Evolutionary conservation across 2,797 vertebrate species (phyloP), one percentile per base, ranked within the genome.

Genomic region (Micropoecilia bifurca): DNA sequence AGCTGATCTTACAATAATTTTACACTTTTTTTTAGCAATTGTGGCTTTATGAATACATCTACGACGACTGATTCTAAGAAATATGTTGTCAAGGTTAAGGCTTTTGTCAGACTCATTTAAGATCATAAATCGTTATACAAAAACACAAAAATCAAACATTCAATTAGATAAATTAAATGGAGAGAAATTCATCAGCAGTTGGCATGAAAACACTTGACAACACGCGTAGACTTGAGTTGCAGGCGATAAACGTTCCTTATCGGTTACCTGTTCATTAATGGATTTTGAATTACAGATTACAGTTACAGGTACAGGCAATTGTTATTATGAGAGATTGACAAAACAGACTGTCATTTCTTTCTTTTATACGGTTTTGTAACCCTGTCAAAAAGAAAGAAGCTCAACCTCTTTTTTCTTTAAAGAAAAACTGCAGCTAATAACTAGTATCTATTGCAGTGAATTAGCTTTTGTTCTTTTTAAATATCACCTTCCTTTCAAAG

Each of bases 141-240:
- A 28, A 28, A 2, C 68, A 28, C 10, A 13, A 71, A 71, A 43
- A 12, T n/a, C 39, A 43, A 46, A 28, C 25, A 28, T 8, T 16
- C 12, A 71, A 28, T 7, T 13, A 6, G 36, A 22, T 4, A 69
- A 43, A n/a, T 39, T 39, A 45, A 43, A 46, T 45, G 28, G 9
- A 6, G 5, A 14, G 22, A 50, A 50, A 50, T n/a, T 59, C 3
- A 77, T 85, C 80, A 83, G 74, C 82, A 86, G 85, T 82, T 89
- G 78, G 85, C 81, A 82, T 77, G 46, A 75, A 90, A 71, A 80
- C 81, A 74, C 87, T 73, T 82, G 14, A 74, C 47, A 18, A 68
- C 8, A 36, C 33, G 22, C 18, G 20, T 48, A 61, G 59, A 76
- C 16, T 43, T 68, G 6, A 43, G 48, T 66, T 46, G 5, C 36